These are phyloP conservation scores for Malachius bipustulatus DNA, from an alignment of 2,888 invertebrate genomes.

Conservation along the genomic window DNA sequence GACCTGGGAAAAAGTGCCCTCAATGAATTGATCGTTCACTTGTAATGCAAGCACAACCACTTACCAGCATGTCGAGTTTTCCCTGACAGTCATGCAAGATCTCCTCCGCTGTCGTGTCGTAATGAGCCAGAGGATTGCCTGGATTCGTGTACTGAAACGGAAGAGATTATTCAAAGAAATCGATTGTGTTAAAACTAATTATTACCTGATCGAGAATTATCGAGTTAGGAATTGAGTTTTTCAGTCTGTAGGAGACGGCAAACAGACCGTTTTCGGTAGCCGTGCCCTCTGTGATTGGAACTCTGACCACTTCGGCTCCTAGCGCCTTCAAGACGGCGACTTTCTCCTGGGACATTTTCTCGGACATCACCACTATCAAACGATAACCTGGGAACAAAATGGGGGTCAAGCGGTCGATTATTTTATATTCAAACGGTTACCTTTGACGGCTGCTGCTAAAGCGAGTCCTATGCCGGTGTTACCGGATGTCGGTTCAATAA, in stretches of 20 bases:
- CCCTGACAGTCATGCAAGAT: conserved; percentile 76
- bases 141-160: conserved; percentile 80
- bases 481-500: conserved; percentile 92
- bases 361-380: conserved; percentile 96
- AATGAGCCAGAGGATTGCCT: conserved; percentile 95
- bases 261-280: conserved; percentile 85
- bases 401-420: too few relatives aligned
- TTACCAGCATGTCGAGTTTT: conserved; percentile 75
- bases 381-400: too few relatives aligned
- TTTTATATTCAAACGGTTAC: too few relatives aligned
- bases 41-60: conserved; percentile 21
- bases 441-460: conserved; percentile 82
- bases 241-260: conserved; percentile 69
- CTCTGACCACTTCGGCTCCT: conserved; percentile 91
- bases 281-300: conserved; percentile 86
- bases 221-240: conserved; percentile 79
- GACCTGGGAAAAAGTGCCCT: conserved; percentile 8
- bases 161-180: not conserved
- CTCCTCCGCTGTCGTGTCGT: conserved; percentile 91
- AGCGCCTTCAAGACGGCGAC: conserved; percentile 78
- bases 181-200: not conserved
- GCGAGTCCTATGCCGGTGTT: conserved; percentile 88
- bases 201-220: conserved; percentile 92
- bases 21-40: not conserved
- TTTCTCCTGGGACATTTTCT: conserved; percentile 99